Percentiles rank a stretch among this genome's conserved stretches.
phyloP scores from a whole-genome alignment of 2,888 invertebrate species.

The Disparrhopalites patrizii region DNA sequence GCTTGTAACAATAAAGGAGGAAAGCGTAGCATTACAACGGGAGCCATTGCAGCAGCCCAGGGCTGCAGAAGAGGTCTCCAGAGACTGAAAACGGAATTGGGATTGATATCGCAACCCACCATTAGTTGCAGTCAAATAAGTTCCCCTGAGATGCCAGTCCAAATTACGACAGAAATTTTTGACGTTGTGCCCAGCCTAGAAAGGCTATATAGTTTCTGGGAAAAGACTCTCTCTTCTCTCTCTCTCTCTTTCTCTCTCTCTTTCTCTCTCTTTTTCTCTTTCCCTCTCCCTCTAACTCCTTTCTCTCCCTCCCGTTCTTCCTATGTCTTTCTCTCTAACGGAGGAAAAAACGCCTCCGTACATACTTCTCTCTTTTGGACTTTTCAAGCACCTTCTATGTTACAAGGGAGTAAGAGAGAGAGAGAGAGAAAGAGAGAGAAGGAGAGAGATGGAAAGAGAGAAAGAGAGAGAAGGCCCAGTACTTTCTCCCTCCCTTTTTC shows the following conservation, averaged over 20 bases:
- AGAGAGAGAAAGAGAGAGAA: no score
- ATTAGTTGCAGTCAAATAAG: slow-evolving; percentile 49
- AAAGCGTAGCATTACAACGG: slow-evolving; percentile 30
- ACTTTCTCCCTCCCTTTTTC: slow-evolving; percentile 1
- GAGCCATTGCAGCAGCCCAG: slow-evolving; percentile 40
- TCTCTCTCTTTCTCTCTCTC: neutral
- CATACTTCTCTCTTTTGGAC: no score
- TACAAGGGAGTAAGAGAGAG: neutral
- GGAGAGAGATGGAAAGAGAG: neutral
- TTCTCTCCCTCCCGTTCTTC: neutral
- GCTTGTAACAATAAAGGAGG: slow-evolving; percentile 47
- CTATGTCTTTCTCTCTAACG: neutral
- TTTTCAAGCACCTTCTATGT: neutral
- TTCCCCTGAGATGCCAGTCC: slow-evolving; percentile 48
- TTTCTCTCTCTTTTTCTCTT: slow-evolving; percentile 8
- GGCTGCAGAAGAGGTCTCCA: slow-evolving; percentile 44
- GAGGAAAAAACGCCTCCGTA: no score
- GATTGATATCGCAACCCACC: slow-evolving; percentile 49
- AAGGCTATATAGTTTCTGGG: neutral
- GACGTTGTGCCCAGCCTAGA: slow-evolving; percentile 38
- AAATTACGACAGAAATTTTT: slow-evolving; percentile 49
- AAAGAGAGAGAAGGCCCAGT: neutral
- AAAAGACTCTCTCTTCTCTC: neutral
- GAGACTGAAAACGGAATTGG: slow-evolving; percentile 48
- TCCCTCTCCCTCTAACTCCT: slow-evolving; percentile 10